Evolutionary conservation across 2,113 vertebrate genomes (phyloP).

Genomic region (Dunckerocampus dactyliophorus): DNA sequence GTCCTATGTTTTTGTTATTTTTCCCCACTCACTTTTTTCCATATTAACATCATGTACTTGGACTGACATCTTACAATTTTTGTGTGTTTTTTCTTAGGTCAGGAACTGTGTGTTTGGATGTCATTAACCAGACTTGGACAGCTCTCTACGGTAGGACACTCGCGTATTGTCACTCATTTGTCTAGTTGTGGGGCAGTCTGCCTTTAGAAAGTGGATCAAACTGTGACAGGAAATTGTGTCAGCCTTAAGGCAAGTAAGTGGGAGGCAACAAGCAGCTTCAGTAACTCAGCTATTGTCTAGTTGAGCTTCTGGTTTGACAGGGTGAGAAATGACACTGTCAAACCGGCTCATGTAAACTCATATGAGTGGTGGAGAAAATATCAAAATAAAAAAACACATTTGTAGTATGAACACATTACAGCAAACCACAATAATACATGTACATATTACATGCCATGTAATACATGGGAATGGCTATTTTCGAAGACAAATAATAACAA

Average conservation of each 20-base stretch:
- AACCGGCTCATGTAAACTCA: neutral
- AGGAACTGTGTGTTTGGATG: slow-evolving; percentile 99
- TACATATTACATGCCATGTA: too few species aligned
- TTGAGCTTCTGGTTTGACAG: slow-evolving; percentile 4
- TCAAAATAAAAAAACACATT: too few species aligned
- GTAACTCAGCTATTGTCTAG: neutral
- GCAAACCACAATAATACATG: too few species aligned
- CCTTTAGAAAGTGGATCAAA: neutral
- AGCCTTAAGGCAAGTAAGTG: neutral
- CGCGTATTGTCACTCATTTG: neutral
- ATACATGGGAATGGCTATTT: too few species aligned
- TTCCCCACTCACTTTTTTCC: too few species aligned
- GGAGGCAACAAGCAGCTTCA: neutral
- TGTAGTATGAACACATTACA: too few species aligned
- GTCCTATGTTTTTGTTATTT: too few species aligned
- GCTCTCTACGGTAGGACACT: slow-evolving; percentile 89
- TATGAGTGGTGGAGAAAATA: too few species aligned
- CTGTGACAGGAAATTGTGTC: neutral
- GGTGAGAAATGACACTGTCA: neutral
- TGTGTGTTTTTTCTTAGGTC: slow-evolving; percentile 75
- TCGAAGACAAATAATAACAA: too few species aligned
- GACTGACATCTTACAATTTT: too few species aligned
- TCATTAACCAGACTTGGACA: slow-evolving; percentile 99
- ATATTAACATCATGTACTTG: too few species aligned
- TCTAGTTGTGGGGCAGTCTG: neutral